phyloP scores from a whole-genome alignment of 2,888 invertebrate species.

The Hydrotaea cyrtoneurina region DNA sequence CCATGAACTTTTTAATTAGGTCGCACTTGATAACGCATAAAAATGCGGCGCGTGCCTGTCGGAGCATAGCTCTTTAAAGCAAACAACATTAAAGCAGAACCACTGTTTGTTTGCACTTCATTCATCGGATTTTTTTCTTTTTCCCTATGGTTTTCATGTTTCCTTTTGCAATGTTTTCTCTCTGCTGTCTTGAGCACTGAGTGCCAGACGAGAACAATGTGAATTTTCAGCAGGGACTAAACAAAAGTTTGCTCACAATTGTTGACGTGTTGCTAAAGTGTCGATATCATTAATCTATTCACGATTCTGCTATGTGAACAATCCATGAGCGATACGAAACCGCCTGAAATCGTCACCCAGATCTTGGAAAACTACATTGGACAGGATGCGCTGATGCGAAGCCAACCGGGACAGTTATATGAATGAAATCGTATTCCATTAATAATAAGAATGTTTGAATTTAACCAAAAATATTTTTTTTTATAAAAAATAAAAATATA shows the following conservation, averaged over 20 bases:
- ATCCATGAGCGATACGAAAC: too few relatives aligned
- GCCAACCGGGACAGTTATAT: too few relatives aligned
- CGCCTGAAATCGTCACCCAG: too few relatives aligned
- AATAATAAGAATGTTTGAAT: too few relatives aligned
- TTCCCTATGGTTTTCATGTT: not conserved
- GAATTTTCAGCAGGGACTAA: not conserved
- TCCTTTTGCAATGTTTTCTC: not conserved
- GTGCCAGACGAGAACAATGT: not conserved
- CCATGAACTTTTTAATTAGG: slow-evolving; percentile 17
- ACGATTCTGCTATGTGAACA: too few relatives aligned
- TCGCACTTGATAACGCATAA: not conserved
- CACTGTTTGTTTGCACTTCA: not conserved
- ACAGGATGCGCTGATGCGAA: too few relatives aligned
- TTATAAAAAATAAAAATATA: too few relatives aligned
- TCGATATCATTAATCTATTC: too few relatives aligned
- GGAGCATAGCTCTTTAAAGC: not conserved
- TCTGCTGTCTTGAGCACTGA: not conserved
- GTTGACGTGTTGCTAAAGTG: too few relatives aligned
- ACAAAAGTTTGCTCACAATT: not conserved
- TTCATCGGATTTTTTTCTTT: not conserved
- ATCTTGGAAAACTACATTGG: too few relatives aligned
- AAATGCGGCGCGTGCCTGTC: not conserved
- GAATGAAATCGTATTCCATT: too few relatives aligned
- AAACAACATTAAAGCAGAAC: not conserved
- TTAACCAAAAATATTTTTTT: too few relatives aligned